Conservation (phyloP, 2,113 vertebrate genomes). For the Calonectris borealis region DNA sequence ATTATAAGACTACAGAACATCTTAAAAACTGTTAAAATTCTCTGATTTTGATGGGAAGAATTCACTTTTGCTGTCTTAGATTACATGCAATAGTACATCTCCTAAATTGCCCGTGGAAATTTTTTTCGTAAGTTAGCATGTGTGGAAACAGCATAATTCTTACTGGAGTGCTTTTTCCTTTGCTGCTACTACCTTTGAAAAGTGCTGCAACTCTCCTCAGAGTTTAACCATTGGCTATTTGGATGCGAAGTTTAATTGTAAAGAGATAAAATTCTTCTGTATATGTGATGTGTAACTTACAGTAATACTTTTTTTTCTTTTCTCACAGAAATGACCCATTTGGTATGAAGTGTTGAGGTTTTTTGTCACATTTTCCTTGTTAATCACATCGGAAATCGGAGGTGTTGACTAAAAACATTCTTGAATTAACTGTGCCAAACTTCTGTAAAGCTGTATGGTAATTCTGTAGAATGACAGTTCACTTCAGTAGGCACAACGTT, state of each 20-base stretch:
- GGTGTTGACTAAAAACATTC: not conserved
- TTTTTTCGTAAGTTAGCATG: not conserved
- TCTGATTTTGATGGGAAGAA: not conserved
- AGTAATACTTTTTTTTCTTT: not conserved
- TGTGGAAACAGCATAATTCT: not conserved
- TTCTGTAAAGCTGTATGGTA: not conserved
- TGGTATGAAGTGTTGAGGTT: not conserved
- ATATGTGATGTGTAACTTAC: not conserved
- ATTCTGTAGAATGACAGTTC: not conserved
- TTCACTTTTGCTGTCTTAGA: not conserved
- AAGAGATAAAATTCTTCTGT: not conserved
- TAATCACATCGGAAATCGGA: not conserved
- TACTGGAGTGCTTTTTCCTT: not conserved
- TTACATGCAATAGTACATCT: not conserved
- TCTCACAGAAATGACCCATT: not conserved
- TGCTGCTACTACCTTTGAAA: not conserved
- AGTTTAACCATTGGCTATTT: not conserved
- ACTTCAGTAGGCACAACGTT: not conserved
- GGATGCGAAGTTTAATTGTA: not conserved
- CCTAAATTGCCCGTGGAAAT: not conserved
- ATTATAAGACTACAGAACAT: constrained; percentile 24
- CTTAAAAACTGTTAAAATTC: constrained; percentile 4
- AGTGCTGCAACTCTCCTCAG: not conserved
- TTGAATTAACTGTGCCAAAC: not conserved
- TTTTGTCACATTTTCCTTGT: not conserved